These are phyloP conservation scores for Kryptolebias ocellatus DNA, from an alignment of 2,797 vertebrate genomes.

Conservation along the genomic window DNA sequence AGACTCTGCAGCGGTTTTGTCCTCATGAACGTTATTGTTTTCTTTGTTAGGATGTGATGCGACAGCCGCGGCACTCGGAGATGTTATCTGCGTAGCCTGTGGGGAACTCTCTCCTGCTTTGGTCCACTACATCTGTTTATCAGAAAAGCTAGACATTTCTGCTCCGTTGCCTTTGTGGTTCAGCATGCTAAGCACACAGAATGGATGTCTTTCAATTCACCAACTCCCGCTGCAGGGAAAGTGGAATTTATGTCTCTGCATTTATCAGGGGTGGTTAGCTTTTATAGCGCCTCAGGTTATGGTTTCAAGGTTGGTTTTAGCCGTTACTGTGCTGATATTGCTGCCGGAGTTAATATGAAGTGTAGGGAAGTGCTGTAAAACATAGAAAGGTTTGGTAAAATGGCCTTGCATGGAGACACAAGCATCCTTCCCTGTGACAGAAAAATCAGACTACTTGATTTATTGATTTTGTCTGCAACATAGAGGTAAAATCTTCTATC, in stretches of 20 bases:
- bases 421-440: not conserved
- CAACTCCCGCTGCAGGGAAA: slow-evolving; percentile 55
- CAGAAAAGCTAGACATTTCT: slow-evolving; percentile 66
- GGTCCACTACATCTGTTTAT: slow-evolving; percentile 74
- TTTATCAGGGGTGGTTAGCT: slow-evolving; percentile 71
- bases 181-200: slow-evolving; percentile 62
- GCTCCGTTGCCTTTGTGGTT: slow-evolving; percentile 63
- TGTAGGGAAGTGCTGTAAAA: slow-evolving; percentile 23
- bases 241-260: slow-evolving; percentile 66
- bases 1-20: slow-evolving; percentile 33
- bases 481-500: slow-evolving; percentile 2
- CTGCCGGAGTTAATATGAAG: slow-evolving; percentile 20
- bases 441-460: slow-evolving; percentile 11
- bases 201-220: slow-evolving; percentile 60
- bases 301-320: slow-evolving; percentile 65
- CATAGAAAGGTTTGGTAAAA: slow-evolving; percentile 13
- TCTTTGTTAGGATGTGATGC: slow-evolving; percentile 58
- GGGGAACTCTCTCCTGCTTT: slow-evolving; percentile 62
- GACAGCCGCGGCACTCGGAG: slow-evolving; percentile 58
- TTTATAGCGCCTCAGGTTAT: slow-evolving; percentile 63
- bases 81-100: slow-evolving; percentile 64
- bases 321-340: slow-evolving; percentile 37
- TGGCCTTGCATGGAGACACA: not conserved
- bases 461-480: not conserved
- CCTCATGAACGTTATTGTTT: slow-evolving; percentile 60